phyloP scores from a whole-genome alignment of 2,888 invertebrate genomes.

The Hofmannophila pseudospretella region DNA sequence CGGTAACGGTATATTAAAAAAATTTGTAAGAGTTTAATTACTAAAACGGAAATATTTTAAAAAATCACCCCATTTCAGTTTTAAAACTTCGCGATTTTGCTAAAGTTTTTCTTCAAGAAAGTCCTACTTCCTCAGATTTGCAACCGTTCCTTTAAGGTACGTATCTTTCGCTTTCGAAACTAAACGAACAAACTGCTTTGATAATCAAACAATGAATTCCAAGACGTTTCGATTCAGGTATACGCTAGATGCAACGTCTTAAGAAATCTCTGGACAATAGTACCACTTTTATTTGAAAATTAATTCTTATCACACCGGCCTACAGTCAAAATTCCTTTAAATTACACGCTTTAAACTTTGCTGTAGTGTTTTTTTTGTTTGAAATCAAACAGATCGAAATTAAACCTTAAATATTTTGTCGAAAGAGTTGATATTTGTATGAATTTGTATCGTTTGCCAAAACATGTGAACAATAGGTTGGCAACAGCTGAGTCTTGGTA shows the following conservation, averaged over 20 bases:
- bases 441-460: constrained; percentile 20
- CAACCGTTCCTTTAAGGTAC: background rate
- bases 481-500: constrained; percentile 67
- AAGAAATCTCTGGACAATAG: constrained; percentile 45
- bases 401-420: background rate
- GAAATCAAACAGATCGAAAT: background rate
- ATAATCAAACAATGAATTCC: constrained; percentile 37
- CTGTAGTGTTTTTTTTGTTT: background rate
- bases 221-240: constrained; percentile 60
- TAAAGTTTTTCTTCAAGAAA: background rate
- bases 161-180: constrained; percentile 10
- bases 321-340: constrained; percentile 14
- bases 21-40: too few relatives aligned
- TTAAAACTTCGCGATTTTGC: background rate
- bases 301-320: constrained; percentile 11
- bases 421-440: constrained; percentile 25
- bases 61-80: too few relatives aligned
- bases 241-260: constrained; percentile 66
- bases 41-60: too few relatives aligned
- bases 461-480: constrained; percentile 34
- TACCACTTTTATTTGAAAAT: constrained; percentile 11
- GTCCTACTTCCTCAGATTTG: too few relatives aligned
- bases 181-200: constrained; percentile 36
- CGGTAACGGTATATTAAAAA: too few relatives aligned
- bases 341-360: background rate